phyloP scores from a whole-genome alignment of 2,888 invertebrate genomes.

The Lasioglossum vierecki region DNA sequence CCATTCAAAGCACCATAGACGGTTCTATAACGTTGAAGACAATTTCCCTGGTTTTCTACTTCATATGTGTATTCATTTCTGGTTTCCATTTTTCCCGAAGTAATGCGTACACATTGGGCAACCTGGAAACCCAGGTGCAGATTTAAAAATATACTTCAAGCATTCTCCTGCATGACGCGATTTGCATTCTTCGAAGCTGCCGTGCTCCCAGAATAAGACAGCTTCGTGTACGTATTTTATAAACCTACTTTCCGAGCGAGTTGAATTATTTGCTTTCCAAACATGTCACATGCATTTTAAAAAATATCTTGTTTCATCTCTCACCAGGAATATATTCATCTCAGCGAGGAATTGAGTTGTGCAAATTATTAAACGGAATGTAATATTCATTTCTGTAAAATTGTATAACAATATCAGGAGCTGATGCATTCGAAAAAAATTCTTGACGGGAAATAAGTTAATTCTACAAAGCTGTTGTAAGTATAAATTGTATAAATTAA shows the following conservation, averaged over 20 bases:
- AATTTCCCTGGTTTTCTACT: neutral
- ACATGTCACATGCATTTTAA: neutral
- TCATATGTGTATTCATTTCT: neutral
- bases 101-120: neutral
- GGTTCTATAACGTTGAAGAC: neutral
- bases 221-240: neutral
- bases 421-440: neutral
- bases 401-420: neutral
- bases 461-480: neutral
- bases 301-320: neutral
- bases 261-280: neutral
- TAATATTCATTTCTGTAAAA: neutral
- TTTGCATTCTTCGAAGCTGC: neutral
- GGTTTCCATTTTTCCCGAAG: neutral
- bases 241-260: neutral
- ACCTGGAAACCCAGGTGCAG: constrained; percentile 28
- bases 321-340: neutral
- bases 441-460: neutral
- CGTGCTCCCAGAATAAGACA: neutral
- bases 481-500: too few relatives aligned
- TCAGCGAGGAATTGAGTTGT: neutral
- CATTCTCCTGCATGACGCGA: constrained; percentile 1
- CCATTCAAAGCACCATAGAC: too few relatives aligned
- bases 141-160: constrained; percentile 31
- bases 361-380: neutral